Base-by-base conservation (phyloP, 1,140 invertebrate species). In the Batillaria attramentaria region DNA sequence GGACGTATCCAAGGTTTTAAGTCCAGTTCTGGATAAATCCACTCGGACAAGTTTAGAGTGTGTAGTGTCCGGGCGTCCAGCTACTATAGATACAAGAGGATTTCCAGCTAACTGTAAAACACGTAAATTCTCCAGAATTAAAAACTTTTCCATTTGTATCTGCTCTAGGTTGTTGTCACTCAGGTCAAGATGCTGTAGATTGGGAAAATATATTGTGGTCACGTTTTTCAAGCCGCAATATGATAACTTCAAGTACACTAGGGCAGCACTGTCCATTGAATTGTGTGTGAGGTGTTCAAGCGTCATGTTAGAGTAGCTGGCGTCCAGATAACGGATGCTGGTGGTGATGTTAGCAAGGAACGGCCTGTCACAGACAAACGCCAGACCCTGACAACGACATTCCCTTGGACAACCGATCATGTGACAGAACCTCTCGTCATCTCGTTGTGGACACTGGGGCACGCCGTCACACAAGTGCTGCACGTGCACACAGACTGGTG, bases 321-420 rank as follows among this genome's bases (percentile, higher is more conserved):
- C 41, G 66, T 33, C n/a, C 39, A 33, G 18, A 31, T 62, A 62
- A 62, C 57, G 57, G 6, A 62, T 62, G 0, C 37, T 28, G 18
- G 35, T 20, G 46, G 69, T 43, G 24, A 37, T 35, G 8, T 41
- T 72, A n/a, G 37, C 31, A n/a, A 20, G 35, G 18, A 75, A 46
- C 3, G 43, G 20, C 33, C 42, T 37, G 20, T 35, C 13, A n/a
- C 76, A 78, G 8, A 31, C 54, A 37, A 77, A 37, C 5, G 66
- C 39, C 28, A 33, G 37, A 57, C 43, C 68, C 43, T n/a, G 33
- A 43, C 69, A 81, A 10, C 37, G n/a, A 31, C 75, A 81, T 35
- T 28, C 60, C 87, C 41, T 83, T 89, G 57, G 57, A 10, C 57
- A 62, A n/a, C n/a, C n/a, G 24, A 24, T 24, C 10, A 62, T 24